These are phyloP conservation scores for Thaumetopoea pityocampa DNA, from an alignment of 1,140 invertebrate genomes.

Conservation along the genomic window DNA sequence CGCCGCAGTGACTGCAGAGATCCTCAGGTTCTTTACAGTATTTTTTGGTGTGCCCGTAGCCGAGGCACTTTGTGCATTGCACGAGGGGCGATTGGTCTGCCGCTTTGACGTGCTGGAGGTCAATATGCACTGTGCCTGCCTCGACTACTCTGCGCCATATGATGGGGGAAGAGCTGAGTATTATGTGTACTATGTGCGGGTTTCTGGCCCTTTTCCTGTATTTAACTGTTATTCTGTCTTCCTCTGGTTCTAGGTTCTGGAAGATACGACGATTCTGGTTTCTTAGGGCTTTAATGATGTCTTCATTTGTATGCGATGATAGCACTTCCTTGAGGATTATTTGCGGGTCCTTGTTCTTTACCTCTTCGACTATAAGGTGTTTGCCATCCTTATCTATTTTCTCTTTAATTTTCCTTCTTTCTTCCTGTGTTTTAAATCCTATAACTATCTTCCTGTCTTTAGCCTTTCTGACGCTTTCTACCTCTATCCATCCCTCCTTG, in stretches of 20 bases:
- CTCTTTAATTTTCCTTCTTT: conserved; percentile 1
- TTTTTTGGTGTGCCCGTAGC: conserved; percentile 7
- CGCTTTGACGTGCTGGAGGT: conserved; percentile 3
- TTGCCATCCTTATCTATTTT: neutral
- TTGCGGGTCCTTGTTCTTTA: conserved; percentile 20
- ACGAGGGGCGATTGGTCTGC: conserved; percentile 22
- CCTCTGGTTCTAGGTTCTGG: neutral
- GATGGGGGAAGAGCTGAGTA: conserved; percentile 5
- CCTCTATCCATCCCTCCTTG: conserved; percentile 2
- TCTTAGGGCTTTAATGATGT: conserved; percentile 9
- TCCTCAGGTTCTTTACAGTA: conserved; percentile 5
- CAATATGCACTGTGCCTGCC: neutral
- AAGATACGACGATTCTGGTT: conserved; percentile 20
- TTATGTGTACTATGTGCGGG: conserved; percentile 1
- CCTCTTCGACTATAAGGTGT: conserved; percentile 2
- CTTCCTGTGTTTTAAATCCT: neutral
- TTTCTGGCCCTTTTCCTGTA: conserved; percentile 17
- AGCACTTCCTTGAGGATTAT: conserved; percentile 15
- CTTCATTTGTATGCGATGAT: conserved; percentile 11
- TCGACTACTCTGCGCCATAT: neutral
- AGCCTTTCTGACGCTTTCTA: conserved; percentile 14
- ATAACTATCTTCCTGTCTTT: conserved; percentile 22
- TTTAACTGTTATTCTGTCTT: conserved; percentile 1
- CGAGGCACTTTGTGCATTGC: conserved; percentile 19
- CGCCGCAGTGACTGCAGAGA: conserved; percentile 13